Conservation (phyloP, 2,888 invertebrate species). For the Linnaemya tessellans region DNA sequence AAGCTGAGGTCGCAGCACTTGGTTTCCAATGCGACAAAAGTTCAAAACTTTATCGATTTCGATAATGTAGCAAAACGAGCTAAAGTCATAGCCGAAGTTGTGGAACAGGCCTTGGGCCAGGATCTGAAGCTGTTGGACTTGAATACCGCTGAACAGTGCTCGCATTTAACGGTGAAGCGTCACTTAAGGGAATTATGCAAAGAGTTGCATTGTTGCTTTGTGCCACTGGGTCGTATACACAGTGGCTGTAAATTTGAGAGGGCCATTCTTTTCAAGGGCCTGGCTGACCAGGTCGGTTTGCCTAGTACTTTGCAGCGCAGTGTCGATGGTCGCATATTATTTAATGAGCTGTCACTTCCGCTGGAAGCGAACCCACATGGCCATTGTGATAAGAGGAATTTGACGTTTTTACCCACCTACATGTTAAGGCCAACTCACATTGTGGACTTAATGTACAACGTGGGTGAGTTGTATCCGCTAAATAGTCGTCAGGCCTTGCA, state of each 20-base stretch:
- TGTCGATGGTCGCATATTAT: slow-evolving; percentile 84
- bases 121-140: slow-evolving; percentile 77
- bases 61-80: slow-evolving; percentile 78
- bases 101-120: slow-evolving; percentile 78
- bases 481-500: slow-evolving; percentile 80
- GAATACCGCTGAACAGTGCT: slow-evolving; percentile 84
- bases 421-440: slow-evolving; percentile 86
- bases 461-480: slow-evolving; percentile 80
- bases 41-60: slow-evolving; percentile 78
- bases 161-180: slow-evolving; percentile 82
- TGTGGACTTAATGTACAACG: slow-evolving; percentile 85
- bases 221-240: slow-evolving; percentile 86
- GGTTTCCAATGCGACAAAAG: slow-evolving; percentile 75
- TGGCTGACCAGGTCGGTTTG: slow-evolving; percentile 86
- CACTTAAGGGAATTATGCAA: slow-evolving; percentile 84
- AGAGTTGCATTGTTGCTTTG: slow-evolving; percentile 83
- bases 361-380: slow-evolving; percentile 77
- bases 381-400: slow-evolving; percentile 78
- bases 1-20: slow-evolving; percentile 75
- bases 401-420: slow-evolving; percentile 84
- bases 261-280: slow-evolving; percentile 86
- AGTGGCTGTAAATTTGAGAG: slow-evolving; percentile 86
- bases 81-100: slow-evolving; percentile 84
- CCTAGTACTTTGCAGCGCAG: slow-evolving; percentile 86
- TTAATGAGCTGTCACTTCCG: slow-evolving; percentile 87